phyloP scores from a whole-genome alignment of 2,113 vertebrate genomes.

The Otis tarda region DNA sequence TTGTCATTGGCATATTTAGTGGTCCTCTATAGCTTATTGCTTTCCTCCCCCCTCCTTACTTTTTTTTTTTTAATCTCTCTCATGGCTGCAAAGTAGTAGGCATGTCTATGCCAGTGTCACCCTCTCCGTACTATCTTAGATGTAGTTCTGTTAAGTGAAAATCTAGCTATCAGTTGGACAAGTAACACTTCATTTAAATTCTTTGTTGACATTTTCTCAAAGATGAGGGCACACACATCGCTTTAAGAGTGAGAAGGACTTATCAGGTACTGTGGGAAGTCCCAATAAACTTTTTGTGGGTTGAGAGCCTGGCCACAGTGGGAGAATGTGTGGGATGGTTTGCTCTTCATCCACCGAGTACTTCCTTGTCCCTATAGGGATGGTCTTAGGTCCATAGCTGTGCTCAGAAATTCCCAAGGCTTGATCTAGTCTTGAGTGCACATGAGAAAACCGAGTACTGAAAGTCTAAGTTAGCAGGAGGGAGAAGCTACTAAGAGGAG shows the following conservation, averaged over 20 bases:
- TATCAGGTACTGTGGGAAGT: background rate
- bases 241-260: background rate
- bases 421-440: background rate
- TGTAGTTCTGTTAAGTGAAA: background rate
- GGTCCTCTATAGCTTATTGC: background rate
- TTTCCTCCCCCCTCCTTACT: background rate
- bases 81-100: background rate
- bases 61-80: background rate
- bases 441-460: rapidly evolving
- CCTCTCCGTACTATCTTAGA: background rate
- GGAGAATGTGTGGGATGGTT: background rate
- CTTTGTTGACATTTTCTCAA: background rate
- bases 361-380: background rate
- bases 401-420: background rate
- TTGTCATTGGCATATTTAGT: background rate
- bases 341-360: background rate
- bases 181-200: background rate
- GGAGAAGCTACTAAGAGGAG: background rate
- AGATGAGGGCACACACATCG: background rate
- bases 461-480: background rate
- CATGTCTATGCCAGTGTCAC: background rate
- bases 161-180: background rate
- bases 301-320: background rate
- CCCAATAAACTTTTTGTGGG: background rate
- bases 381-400: background rate